Percentiles rank a stretch among this genome's conserved stretches.
These are phyloP conservation scores for Pristionchus japonicus DNA, from an alignment of 2,888 invertebrate species.

Conservation along the genomic window DNA sequence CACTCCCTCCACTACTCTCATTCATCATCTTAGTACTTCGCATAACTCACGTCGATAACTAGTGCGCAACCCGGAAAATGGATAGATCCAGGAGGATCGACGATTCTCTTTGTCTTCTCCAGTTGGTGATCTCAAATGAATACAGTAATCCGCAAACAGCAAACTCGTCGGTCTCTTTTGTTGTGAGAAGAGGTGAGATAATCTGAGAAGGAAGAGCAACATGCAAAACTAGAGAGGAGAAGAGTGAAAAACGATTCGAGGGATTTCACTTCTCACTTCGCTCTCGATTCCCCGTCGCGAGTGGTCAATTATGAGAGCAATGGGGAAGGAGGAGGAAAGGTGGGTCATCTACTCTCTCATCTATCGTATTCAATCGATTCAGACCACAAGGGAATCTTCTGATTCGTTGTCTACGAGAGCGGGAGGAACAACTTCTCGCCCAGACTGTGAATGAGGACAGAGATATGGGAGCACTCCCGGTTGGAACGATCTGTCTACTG, in stretches of 20 bases:
- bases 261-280: background rate
- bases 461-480: constrained; percentile 40
- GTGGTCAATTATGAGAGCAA: background rate
- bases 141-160: constrained; percentile 1
- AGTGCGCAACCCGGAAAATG: constrained; percentile 15
- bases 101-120: background rate
- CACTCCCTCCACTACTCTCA: constrained; percentile 14
- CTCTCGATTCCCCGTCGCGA: background rate
- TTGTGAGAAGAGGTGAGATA: constrained; percentile 3
- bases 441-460: background rate
- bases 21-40: background rate
- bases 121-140: background rate
- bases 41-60: background rate
- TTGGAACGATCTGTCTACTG: background rate
- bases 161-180: background rate
- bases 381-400: background rate
- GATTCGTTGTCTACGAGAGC: constrained; percentile 24
- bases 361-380: background rate
- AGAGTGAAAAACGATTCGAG: background rate
- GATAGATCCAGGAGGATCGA: background rate
- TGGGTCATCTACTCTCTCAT: background rate
- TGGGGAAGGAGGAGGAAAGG: constrained; percentile 1
- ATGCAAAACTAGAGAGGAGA: constrained; percentile 3
- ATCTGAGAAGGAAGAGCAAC: constrained; percentile 14
- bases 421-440: constrained; percentile 15